Base-by-base conservation (phyloP, 2,888 invertebrate genomes). In the Anarsia innoxiella region DNA sequence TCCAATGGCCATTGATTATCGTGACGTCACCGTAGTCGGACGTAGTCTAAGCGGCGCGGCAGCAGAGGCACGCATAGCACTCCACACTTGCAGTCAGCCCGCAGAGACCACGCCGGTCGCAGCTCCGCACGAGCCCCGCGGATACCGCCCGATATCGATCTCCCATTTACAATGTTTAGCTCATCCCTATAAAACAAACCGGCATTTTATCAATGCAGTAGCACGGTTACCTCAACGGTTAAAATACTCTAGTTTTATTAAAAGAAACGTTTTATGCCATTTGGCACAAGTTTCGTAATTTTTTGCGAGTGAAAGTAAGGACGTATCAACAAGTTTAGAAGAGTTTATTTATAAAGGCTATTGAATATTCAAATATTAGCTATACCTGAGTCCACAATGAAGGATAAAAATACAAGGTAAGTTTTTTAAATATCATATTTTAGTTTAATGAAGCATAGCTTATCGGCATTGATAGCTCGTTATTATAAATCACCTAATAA, bases 391-490 rank as follows among this genome's bases (percentile, higher is more conserved):
- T 45, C 39, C 53, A 59, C 41, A 51, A 74, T 74, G 73, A 72
- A 68, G 60, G 72, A 73, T 49, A 71, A 66, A 44, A 63, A 56
- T 31, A 53, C 53, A 39, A 49, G 69, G 74, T 74, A 52, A 69
- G 72, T 57, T 47, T 32, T 15, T 12, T 8, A 26, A 10, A 8
- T 28, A n/a, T n/a, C n/a, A n/a, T n/a, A n/a, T n/a, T n/a, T n/a
- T n/a, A n/a, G n/a, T n/a, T n/a, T n/a, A n/a, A n/a, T n/a, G n/a
- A n/a, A n/a, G n/a, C n/a, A n/a, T n/a, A n/a, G n/a, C n/a, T n/a
- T n/a, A n/a, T n/a, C n/a, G n/a, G n/a, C n/a, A n/a, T n/a, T n/a
- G n/a, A n/a, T n/a, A n/a, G n/a, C n/a, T n/a, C n/a, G n/a, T n/a
- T n/a, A n/a, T n/a, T n/a, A n/a, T n/a, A n/a, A n/a, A n/a, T n/a